phyloP scores from a whole-genome alignment of 2,888 invertebrate species.

The Drosophila pullipes region DNA sequence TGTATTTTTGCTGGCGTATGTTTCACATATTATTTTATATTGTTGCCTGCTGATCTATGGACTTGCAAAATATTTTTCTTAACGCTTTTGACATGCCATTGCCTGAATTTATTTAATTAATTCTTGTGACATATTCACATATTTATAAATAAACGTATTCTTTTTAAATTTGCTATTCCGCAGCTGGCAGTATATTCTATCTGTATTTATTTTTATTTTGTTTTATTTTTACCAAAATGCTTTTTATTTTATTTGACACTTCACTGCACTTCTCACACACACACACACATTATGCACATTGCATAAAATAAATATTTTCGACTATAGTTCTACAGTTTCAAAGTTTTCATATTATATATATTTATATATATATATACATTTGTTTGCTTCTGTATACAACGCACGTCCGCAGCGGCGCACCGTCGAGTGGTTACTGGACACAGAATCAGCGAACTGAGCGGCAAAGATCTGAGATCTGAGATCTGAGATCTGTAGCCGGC shows the following conservation, averaged over 20 bases:
- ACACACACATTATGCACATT: slow-evolving; percentile 17
- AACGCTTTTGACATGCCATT: slow-evolving; percentile 52
- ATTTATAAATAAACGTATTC: slow-evolving; percentile 32
- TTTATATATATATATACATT: not conserved
- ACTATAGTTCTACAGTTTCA: not conserved
- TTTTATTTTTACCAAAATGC: slow-evolving; percentile 25
- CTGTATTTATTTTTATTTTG: slow-evolving; percentile 2
- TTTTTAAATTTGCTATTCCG: not conserved
- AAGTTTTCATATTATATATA: not conserved
- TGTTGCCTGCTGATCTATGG: slow-evolving; percentile 62
- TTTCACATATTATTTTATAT: slow-evolving; percentile 26
- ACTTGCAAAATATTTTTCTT: slow-evolving; percentile 53
- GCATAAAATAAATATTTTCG: slow-evolving; percentile 37
- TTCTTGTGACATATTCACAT: slow-evolving; percentile 41
- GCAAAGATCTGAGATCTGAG: slow-evolving; percentile 24
- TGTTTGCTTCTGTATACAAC: slow-evolving; percentile 2
- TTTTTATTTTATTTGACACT: slow-evolving; percentile 34
- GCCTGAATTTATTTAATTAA: slow-evolving; percentile 63
- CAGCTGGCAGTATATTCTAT: slow-evolving; percentile 49
- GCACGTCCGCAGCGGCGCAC: slow-evolving; percentile 66
- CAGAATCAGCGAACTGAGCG: slow-evolving; percentile 33
- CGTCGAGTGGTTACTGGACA: slow-evolving; percentile 75
- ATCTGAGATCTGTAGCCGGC: slow-evolving; percentile 58
- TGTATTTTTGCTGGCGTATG: slow-evolving; percentile 22
- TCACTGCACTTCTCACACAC: slow-evolving; percentile 33